Evolutionary conservation across 2,113 vertebrate species (phyloP).

Genomic region (Sturnus vulgaris): DNA sequence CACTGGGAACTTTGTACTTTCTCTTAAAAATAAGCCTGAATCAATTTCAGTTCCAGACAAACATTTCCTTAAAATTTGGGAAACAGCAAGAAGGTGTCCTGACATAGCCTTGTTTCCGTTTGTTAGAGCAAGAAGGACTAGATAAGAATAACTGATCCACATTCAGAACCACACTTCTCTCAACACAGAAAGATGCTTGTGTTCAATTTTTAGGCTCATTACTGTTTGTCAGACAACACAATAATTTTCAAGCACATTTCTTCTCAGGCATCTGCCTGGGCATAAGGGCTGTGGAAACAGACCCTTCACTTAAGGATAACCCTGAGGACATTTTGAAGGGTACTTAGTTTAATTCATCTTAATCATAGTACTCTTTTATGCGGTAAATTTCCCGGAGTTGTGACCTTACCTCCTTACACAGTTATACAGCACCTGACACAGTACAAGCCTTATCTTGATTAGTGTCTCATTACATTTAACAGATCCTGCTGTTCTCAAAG

Average conservation of each 20-base stretch:
- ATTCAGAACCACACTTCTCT: not conserved
- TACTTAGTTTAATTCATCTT: not conserved
- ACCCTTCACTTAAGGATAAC: not conserved
- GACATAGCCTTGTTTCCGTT: not conserved
- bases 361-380: not conserved
- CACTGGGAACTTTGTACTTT: not conserved
- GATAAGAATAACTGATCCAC: not conserved
- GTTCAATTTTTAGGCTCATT: not conserved
- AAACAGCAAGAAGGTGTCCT: not conserved
- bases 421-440: not conserved
- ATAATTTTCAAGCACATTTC: not conserved
- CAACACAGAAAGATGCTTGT: not conserved
- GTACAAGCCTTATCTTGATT: slow-evolving; percentile 14
- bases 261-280: not conserved
- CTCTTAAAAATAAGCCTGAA: not conserved
- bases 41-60: not conserved
- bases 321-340: not conserved
- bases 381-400: not conserved
- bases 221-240: not conserved
- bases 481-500: not conserved
- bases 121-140: not conserved
- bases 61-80: not conserved
- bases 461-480: slow-evolving; percentile 20
- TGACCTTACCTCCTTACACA: not conserved
- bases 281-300: not conserved